These are phyloP conservation scores for Pelagia noctiluca DNA, from an alignment of 30 jellyfish, hydroid and myxozoan genomes.

Conservation along the genomic window DNA sequence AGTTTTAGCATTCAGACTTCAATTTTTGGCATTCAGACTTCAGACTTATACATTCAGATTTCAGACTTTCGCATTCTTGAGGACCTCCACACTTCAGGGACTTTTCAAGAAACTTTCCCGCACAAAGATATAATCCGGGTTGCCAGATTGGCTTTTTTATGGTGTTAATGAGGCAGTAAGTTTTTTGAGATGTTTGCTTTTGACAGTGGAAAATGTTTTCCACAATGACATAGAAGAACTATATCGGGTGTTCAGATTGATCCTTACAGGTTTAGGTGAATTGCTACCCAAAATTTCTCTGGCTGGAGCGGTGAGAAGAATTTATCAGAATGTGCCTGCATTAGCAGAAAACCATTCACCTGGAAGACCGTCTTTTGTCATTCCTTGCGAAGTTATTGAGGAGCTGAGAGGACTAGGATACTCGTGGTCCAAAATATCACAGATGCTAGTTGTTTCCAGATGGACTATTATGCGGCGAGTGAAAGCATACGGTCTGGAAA, in stretches of 20 bases:
- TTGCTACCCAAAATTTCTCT: background rate
- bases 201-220: background rate
- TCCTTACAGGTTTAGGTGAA: background rate
- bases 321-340: background rate
- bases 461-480: slow-evolving; percentile 19
- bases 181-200: slow-evolving; percentile 1
- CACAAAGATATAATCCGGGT: background rate
- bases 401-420: slow-evolving; percentile 18
- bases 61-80: background rate
- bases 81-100: background rate
- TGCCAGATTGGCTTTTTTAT: background rate
- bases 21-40: slow-evolving; percentile 1
- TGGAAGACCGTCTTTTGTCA: slow-evolving; percentile 11
- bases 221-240: slow-evolving; percentile 1
- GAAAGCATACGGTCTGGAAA: slow-evolving; percentile 8
- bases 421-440: slow-evolving; percentile 25
- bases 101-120: background rate
- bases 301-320: background rate
- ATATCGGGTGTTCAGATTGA: background rate
- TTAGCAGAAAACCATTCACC: slow-evolving; percentile 9
- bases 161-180: background rate
- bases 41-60: background rate
- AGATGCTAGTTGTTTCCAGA: slow-evolving; percentile 18
- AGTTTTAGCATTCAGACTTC: too few relatives aligned
- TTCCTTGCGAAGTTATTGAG: slow-evolving; percentile 10